Base-by-base conservation (phyloP, 2,113 vertebrate genomes). In the Empidonax alnorum region DNA sequence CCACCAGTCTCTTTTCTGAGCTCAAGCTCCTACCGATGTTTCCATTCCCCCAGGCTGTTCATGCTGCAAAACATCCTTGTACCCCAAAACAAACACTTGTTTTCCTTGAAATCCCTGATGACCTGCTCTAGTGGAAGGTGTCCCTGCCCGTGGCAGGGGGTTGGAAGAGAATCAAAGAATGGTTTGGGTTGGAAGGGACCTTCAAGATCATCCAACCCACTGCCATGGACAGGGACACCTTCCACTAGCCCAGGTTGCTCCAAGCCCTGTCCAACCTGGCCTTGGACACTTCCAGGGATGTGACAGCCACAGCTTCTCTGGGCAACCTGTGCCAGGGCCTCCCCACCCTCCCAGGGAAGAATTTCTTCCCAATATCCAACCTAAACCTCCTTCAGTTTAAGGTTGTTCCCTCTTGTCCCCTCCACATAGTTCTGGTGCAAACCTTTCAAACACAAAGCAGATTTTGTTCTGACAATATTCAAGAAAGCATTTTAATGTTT, bases 191-290 rank as follows among this genome's bases (percentile, higher is more conserved):
- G 39, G 62, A 63, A 63, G 19, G 19, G 25, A 3, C 5, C 3
- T 49, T 20, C 28, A 90, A 41, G 8, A 6, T 35, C 17, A 23
- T 49, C 30, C 20, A 78, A 27, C 5, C 2, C 2, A 2, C 28
- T 30, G 30, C 15, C n/a, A 27, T 5, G 7, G 30, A 5, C 55
- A 68, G n/a, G 2, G 7, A 47, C 17, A 19, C 0, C 2, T 69
- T 2, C 39, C 25, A 12, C 30, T 35, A 6, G 12, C 6, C 47
- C 55, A 69, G 30, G 12, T 2, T 42, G 8, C 7, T 69, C 41
- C 55, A 13, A 69, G 1, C 6, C 9, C 12, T 0, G 0, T 49
- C 55, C 25, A 69, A 2, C 17, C 21, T 55, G 55, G 11, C 0
- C 31, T 63, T 23, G 25, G 1, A 42, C 35, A 42, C 1, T 55